Base-by-base conservation (phyloP, 23 tunicate species). In the Halocynthia roretzi region DNA sequence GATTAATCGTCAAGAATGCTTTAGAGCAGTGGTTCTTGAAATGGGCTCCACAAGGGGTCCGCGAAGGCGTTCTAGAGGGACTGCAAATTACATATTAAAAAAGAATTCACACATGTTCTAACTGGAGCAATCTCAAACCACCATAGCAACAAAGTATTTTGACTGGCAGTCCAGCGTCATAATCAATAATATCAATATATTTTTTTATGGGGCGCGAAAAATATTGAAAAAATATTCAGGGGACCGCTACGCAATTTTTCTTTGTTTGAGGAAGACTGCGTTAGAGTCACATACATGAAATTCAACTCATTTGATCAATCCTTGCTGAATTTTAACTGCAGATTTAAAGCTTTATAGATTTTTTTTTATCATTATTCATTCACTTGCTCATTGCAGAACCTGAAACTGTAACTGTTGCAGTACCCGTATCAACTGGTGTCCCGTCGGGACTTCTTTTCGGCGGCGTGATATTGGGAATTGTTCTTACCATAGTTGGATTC, bases 401-500 rank as follows among this genome's bases (percentile, higher is more conserved):
- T 58, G n/a, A 31, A 31, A 31, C n/a, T 2, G 17, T 60, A 6
- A 19, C 62, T 50, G 62, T 17, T 56, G 18, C 62, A 5, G 78
- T 73, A 60, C 23, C 10, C 1, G 10, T 31, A 7, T 23, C 17
- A 18, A 50, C 84, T 70, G 77, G 80, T 8, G 66, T 81, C 52
- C 57, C 68, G 70, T 81, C 87, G 53, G 95, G 87, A 23, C 71
- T 89, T 21, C 76, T 87, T 85, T 89, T 89, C 73, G 96, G 81
- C 15, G 96, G 96, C 5, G 20, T 83, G 7, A 71, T 62, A 18
- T 49, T 89, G 7, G 96, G 96, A n/a, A 64, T 89, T 31, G 50
- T 89, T 18, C 44, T 89, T 6, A 78, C 85, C 50, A 77, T 75
- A 31, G 83, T 81, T 14, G 61, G 70, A 9, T 76, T 80, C 54